Percentiles rank a stretch among this genome's conserved stretches.
Evolutionary conservation across 2,797 vertebrate genomes (phyloP).

Genomic region (Argentina silus): DNA sequence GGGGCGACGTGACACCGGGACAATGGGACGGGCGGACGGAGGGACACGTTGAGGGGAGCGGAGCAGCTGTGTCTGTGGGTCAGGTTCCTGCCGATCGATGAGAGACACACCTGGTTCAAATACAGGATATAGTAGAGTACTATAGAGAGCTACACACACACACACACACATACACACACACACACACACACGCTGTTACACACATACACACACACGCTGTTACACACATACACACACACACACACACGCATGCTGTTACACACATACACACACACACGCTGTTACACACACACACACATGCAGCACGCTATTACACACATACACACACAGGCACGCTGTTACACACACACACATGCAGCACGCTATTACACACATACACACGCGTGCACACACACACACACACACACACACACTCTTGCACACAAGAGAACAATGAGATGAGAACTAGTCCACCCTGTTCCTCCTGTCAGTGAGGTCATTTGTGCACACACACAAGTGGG

Average conservation of each 20-base stretch:
- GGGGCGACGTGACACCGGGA: no score
- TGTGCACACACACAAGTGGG: no score
- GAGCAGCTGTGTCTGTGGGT: not conserved
- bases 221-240: no score
- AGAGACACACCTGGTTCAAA: not conserved
- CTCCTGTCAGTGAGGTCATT: no score
- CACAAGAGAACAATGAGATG: no score
- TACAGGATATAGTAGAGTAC: not conserved
- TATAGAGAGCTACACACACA: not conserved
- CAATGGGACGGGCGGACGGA: not conserved
- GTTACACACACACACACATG: no score
- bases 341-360: not conserved
- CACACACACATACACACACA: no score
- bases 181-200: no score
- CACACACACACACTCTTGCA: no score
- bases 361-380: not conserved
- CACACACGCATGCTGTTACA: no score
- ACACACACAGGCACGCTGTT: not conserved
- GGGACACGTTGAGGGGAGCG: not conserved
- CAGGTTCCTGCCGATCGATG: not conserved
- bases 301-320: not conserved
- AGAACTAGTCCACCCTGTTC: no score
- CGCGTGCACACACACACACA: slow-evolving; percentile 13
- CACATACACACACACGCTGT: not conserved
- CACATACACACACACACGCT: no score